Evolutionary conservation across 1,140 invertebrate genomes (phyloP), one percentile per base, ranked within the genome.

Genomic region (Tetragnatha versicolor): DNA sequence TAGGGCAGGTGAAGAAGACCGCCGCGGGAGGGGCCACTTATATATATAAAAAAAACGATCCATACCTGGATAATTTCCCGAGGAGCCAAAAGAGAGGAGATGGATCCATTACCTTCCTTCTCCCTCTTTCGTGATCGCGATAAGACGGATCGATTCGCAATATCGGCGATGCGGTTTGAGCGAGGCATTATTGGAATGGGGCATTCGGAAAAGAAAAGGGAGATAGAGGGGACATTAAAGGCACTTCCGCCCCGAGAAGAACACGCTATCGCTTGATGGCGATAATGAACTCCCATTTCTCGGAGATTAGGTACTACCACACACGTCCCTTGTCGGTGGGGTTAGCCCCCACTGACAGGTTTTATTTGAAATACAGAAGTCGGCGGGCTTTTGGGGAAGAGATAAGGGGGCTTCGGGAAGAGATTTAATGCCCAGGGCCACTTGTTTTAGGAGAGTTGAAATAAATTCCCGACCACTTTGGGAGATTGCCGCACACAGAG

Each of bases 211-310:
- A 37, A 61, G 42, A 27, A 47, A 6, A 37, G 51, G 69, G 37
- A 47, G 49, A 17, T 35, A 53, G 35, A 42, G 20, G 37, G 29
- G 35, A 53, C 37, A 68, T 78, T 68, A 78, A 55, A 58, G 61
- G 25, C 35, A 39, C 61, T 78, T 78, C 61, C 61, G 63, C 35
- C n/a, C n/a, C n/a, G n/a, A 25, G 31, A 29, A 53, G 17, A 68
- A 51, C 63, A 78, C 75, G 61, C 49, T 47, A 73, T 2, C 63
- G 45, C 63, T n/a, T 27, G n/a, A 61, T 61, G 61, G 55, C 55
- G 55, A 73, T 73, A 73, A 73, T 61, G 70, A 73, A 73, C 39
- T 61, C 55, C 39, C 37, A 69, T 69, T 69, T 69, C 66, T 69
- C 47, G 37, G 42, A 66, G 63, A 66, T 66, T 66, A 66, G 63